phyloP scores from a whole-genome alignment of 1,140 invertebrate species.

The Lepidotrigona ventralis region DNA sequence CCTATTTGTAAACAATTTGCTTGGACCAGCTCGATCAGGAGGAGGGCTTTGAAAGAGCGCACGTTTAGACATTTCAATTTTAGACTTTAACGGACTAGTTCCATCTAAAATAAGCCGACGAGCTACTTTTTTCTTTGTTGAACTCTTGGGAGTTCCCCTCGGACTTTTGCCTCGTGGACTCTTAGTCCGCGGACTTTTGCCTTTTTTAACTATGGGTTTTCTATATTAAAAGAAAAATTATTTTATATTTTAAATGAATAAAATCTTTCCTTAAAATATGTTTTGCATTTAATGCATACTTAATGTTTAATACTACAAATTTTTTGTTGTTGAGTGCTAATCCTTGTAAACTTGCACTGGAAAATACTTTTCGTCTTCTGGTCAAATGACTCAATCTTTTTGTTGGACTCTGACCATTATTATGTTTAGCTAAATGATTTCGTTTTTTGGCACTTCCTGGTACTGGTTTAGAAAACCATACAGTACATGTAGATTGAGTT shows the following conservation, averaged over 20 bases:
- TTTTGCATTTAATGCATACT: constrained; percentile 53
- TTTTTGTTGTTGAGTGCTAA: constrained; percentile 72
- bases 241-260: constrained; percentile 20
- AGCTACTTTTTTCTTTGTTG: constrained; percentile 72
- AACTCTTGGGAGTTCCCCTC: constrained; percentile 73
- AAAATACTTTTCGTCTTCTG: constrained; percentile 83
- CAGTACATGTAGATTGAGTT: constrained; percentile 84
- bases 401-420: constrained; percentile 83
- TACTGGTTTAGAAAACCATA: constrained; percentile 80
- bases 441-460: constrained; percentile 82
- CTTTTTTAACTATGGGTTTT: constrained; percentile 70
- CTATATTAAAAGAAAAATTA: constrained; percentile 49
- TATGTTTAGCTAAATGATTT: constrained; percentile 79
- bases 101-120: constrained; percentile 67
- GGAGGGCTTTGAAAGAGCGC: constrained; percentile 85
- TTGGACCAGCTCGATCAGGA: constrained; percentile 70
- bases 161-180: constrained; percentile 74
- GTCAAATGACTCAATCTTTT: constrained; percentile 85
- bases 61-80: constrained; percentile 81
- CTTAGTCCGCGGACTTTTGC: constrained; percentile 72
- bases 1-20: constrained; percentile 56
- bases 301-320: constrained; percentile 71
- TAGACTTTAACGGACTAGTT: constrained; percentile 70
- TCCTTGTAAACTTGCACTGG: constrained; percentile 79
- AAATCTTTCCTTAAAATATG: background rate